Percentiles rank a stretch among this genome's conserved stretches.
These are phyloP conservation scores for Xanthia icteritia DNA, from an alignment of 2,888 invertebrate species.

Conservation along the genomic window DNA sequence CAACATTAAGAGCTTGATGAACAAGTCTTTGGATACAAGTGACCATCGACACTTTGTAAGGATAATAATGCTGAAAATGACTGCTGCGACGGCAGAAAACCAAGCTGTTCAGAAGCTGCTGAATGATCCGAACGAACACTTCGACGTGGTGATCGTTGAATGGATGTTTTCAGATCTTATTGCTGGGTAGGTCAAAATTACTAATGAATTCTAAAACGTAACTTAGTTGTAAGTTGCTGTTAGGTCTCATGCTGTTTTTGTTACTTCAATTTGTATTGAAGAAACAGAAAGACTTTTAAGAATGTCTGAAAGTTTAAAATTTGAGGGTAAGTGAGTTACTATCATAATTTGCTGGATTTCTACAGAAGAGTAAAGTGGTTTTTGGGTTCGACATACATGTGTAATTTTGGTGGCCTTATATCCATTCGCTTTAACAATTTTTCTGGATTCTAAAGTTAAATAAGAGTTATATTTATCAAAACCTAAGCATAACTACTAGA, in stretches of 20 bases:
- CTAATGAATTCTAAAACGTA: not conserved
- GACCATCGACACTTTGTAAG: slow-evolving; percentile 16
- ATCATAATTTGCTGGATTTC: not conserved
- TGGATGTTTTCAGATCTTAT: slow-evolving; percentile 68
- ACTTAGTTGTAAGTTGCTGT: not conserved
- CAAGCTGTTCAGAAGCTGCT: slow-evolving; percentile 68
- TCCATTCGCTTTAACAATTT: not conserved
- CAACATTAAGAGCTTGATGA: slow-evolving; percentile 52
- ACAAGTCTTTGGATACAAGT: not conserved
- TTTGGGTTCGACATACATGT: not conserved
- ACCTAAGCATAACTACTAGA: not conserved
- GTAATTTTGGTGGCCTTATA: not conserved
- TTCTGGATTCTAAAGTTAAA: not conserved
- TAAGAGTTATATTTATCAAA: not conserved
- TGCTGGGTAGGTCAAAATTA: slow-evolving; percentile 60
- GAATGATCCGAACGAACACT: slow-evolving; percentile 66
- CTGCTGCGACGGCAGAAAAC: slow-evolving; percentile 56
- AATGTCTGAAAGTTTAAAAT: too few relatives aligned
- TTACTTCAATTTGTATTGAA: not conserved
- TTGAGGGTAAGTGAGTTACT: too few relatives aligned
- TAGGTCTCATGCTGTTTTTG: not conserved
- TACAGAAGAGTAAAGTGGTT: not conserved
- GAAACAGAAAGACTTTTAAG: not conserved
- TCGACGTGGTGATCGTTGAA: slow-evolving; percentile 72
- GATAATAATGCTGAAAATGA: slow-evolving; percentile 32